phyloP scores from a whole-genome alignment of 1,140 invertebrate species.

The Battus philenor region DNA sequence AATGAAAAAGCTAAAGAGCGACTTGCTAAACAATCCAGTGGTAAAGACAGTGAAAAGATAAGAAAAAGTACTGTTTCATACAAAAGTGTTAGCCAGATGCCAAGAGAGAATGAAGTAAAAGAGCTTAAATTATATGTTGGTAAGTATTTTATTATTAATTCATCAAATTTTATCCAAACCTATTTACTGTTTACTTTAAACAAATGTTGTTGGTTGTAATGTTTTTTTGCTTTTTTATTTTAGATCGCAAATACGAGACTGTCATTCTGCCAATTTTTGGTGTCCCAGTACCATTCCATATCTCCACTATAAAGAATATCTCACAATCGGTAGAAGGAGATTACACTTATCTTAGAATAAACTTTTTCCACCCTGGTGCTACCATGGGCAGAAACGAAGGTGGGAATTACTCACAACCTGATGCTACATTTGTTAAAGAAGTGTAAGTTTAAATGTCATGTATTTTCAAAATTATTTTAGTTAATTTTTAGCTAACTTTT shows the following conservation, averaged over 20 bases:
- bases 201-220: conserved; percentile 17
- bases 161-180: too few relatives aligned
- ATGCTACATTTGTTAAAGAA: conserved; percentile 98
- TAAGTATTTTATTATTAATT: conserved; percentile 58
- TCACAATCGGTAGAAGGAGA: conserved; percentile 99
- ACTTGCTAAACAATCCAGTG: conserved; percentile 90
- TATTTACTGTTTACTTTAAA: background rate
- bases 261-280: conserved; percentile 98
- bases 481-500: background rate
- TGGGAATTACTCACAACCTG: conserved; percentile 92
- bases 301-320: conserved; percentile 99
- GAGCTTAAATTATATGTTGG: conserved; percentile 97
- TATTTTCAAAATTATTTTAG: too few relatives aligned
- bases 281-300: conserved; percentile 97
- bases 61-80: conserved; percentile 97
- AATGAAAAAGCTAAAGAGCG: conserved; percentile 96
- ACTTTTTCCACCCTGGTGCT: conserved; percentile 98
- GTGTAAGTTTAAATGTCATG: conserved; percentile 87
- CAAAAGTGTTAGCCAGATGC: conserved; percentile 94
- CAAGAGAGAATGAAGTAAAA: conserved; percentile 94
- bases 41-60: conserved; percentile 92
- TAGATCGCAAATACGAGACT: conserved; percentile 98
- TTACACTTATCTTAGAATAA: conserved; percentile 98
- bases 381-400: conserved; percentile 95
- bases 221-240: too few relatives aligned